Evolutionary conservation across 2,888 invertebrate species (phyloP), one percentile per base, ranked within the genome.

Genomic region (Syritta pipiens): DNA sequence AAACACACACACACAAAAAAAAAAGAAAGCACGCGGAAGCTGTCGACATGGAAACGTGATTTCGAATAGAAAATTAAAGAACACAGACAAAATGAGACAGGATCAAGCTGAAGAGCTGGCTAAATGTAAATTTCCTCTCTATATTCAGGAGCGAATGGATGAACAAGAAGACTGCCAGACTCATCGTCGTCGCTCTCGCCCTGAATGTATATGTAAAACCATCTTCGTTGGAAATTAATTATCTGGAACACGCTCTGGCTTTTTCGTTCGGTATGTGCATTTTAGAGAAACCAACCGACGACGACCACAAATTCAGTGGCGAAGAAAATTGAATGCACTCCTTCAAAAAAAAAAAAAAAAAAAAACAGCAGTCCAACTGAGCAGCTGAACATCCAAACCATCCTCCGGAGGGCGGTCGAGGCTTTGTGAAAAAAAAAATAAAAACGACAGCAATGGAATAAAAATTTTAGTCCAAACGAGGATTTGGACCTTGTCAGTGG

Each of bases 31-130:
- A n/a, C n/a, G 44, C 63, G 60, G 77, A 82, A 77, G 69, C 69
- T 76, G 81, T 77, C 74, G 81, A 74, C 74, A 81, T 82, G 77
- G 69, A 81, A 82, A 77, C 74, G 81, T 77, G 74, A 77, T 74
- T 81, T 67, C 69, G 77, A 81, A 82, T 74, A 74, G 67, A 77
- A 81, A 81, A 77, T 77, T 81, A 77, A 82, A 77, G 76, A 74
- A 77, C 42, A 59, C 60, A 55, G 40, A 67, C 65, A 72, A 77
- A 65, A 71, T 76, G 63, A 71, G 65, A 69, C 46, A 51, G 35
- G 10, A 26, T 5, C 6, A 10, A 20, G 44, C 4, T 12, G n/a
- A 22, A 6, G 7, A 26, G 48, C 17, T 6, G 24, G 28, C 55
- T 46, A 63, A 62, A 49, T 51, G 42, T 67, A 77, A 77, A 72